Evolutionary conservation across 1,140 invertebrate species (phyloP), one percentile per base, ranked within the genome.

Genomic region (Tribolium madens): DNA sequence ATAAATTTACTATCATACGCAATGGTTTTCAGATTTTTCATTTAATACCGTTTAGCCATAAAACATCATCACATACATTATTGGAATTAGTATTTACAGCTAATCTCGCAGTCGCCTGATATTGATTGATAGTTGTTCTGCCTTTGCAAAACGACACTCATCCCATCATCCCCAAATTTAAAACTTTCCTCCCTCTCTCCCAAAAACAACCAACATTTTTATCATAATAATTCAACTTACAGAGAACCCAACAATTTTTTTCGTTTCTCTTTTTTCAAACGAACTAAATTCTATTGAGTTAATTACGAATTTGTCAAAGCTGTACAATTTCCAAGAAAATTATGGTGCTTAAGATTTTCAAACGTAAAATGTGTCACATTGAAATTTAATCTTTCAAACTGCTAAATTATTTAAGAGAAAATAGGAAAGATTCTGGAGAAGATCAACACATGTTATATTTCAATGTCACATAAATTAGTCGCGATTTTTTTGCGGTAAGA

Each of bases 61-160:
- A 74, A 74, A 74, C 53, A 74, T 74, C 72, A 60, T 74, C 50
- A 60, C 72, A 74, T 74, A 74, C 50, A 74, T 74, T 74, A 74
- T 74, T 60, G 72, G 72, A 74, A 74, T 74, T 74, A 74, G 72
- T 74, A 74, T 74, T 74, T 74, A 74, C 50, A 31, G 52, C 72
- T 60, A 47, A 74, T 74, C 72, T 74, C 70, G 70, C 26, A 33
- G 18, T 72, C 70, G 70, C 13, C 46, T 72, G 70, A 72, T 72
- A 72, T 72, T 72, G 70, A 72, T 72, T 72, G 70, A 72, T 72
- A 52, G 70, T 52, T 13, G 70, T 60, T 53, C 17, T 71, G 17
- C 47, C 47, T 72, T 33, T 50, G 18, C 70, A 72, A 42, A 64
- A 36, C 57, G 26, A 33, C 26, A 31, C 57, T 64, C 57, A 33